phyloP scores from a whole-genome alignment of 2,888 invertebrate species.

The Amaurobius ferox region DNA sequence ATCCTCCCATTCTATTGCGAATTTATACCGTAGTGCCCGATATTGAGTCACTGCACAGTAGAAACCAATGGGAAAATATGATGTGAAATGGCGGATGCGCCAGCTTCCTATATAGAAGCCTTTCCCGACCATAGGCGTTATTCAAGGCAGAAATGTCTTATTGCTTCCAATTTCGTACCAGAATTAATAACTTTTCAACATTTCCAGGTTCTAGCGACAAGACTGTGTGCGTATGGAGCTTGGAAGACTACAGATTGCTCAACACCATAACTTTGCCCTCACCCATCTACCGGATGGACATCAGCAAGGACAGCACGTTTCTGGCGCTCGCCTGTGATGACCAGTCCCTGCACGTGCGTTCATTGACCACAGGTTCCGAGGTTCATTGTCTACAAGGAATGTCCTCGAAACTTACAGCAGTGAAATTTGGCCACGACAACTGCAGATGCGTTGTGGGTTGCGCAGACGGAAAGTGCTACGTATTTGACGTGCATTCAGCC shows the following conservation, averaged over 20 bases:
- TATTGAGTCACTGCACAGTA: no score
- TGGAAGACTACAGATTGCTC: constrained; percentile 87
- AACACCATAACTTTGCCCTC: constrained; percentile 85
- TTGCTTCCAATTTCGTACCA: no score
- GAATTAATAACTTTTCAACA: no score
- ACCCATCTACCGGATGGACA: constrained; percentile 86
- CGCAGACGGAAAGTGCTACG: constrained; percentile 86
- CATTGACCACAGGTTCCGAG: constrained; percentile 92
- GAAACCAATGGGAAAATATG: no score
- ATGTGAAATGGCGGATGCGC: no score
- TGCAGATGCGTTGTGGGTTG: constrained; percentile 89
- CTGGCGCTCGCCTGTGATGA: constrained; percentile 91
- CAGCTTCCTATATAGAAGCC: no score
- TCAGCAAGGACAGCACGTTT: constrained; percentile 93
- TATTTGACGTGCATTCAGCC: constrained; percentile 89
- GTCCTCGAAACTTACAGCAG: constrained; percentile 81
- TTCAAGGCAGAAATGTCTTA: no score
- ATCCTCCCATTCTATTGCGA: no score
- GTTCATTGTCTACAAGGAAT: constrained; percentile 86
- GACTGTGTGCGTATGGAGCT: constrained; percentile 89
- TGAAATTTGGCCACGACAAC: constrained; percentile 88
- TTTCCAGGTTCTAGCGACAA: constrained; percentile 81
- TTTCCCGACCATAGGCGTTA: no score
- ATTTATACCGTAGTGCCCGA: no score
- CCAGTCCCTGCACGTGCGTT: constrained; percentile 88